phyloP scores from a whole-genome alignment of 2,888 invertebrate species.

The Vanessa cardui region DNA sequence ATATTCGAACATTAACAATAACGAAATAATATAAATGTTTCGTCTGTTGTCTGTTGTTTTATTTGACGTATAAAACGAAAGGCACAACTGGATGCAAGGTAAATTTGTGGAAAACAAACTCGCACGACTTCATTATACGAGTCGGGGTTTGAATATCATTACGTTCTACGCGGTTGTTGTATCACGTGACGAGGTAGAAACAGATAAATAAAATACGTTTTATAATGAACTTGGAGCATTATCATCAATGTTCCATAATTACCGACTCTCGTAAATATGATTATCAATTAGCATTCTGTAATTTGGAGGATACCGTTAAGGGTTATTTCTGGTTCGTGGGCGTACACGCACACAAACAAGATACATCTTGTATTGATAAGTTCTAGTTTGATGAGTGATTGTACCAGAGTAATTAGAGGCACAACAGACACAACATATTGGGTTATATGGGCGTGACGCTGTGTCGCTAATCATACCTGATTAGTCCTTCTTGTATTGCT shows the following conservation, averaged over 20 bases:
- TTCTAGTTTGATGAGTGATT: too few relatives aligned
- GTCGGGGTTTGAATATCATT: constrained; percentile 29
- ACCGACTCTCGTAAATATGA: too few relatives aligned
- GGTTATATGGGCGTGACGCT: too few relatives aligned
- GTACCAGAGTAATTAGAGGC: too few relatives aligned
- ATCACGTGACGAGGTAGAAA: constrained; percentile 1
- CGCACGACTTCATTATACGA: constrained; percentile 28
- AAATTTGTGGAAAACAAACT: constrained; percentile 27
- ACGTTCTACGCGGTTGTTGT: constrained; percentile 19
- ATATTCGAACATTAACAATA: background rate
- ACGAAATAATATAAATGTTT: background rate
- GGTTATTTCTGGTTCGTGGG: too few relatives aligned
- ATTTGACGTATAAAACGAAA: constrained; percentile 22
- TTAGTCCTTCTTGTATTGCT: too few relatives aligned
- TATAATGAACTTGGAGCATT: constrained; percentile 2
- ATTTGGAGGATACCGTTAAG: too few relatives aligned
- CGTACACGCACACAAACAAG: too few relatives aligned
- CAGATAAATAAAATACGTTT: background rate
- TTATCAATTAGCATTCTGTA: too few relatives aligned
- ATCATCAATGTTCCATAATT: background rate
- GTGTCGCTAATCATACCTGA: too few relatives aligned
- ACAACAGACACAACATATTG: too few relatives aligned
- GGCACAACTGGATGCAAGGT: constrained; percentile 19
- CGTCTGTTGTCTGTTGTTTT: constrained; percentile 13
- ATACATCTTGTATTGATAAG: too few relatives aligned